phyloP scores from a whole-genome alignment of 2,888 invertebrate species.

The Mimas tiliae region DNA sequence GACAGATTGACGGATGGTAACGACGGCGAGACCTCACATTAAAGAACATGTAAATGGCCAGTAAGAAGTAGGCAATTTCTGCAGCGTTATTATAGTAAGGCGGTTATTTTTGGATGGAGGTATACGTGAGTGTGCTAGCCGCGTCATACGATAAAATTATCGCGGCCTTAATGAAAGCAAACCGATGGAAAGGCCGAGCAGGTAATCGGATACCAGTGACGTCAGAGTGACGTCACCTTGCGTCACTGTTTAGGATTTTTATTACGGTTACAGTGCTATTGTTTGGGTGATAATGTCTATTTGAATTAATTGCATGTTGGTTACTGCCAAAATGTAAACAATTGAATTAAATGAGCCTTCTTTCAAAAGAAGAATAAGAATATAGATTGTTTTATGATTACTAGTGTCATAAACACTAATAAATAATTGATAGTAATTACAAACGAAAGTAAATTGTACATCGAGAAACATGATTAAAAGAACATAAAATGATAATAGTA shows the following conservation, averaged over 20 bases:
- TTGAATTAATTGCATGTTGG: neutral
- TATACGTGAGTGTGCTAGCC: slow-evolving; percentile 51
- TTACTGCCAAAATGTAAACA: neutral
- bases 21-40: slow-evolving; percentile 8
- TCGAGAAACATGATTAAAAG: too few species aligned
- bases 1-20: neutral
- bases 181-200: slow-evolving; percentile 65
- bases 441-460: too few species aligned
- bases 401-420: too few species aligned
- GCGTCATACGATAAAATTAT: slow-evolving; percentile 82
- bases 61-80: slow-evolving; percentile 48
- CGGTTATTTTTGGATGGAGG: slow-evolving; percentile 69
- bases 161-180: slow-evolving; percentile 76
- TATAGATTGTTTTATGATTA: too few species aligned
- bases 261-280: slow-evolving; percentile 1
- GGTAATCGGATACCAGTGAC: slow-evolving; percentile 70
- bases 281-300: neutral
- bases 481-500: too few species aligned
- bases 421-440: too few species aligned
- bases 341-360: neutral
- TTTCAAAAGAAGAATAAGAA: too few species aligned
- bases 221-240: slow-evolving; percentile 27
- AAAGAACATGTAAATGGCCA: slow-evolving; percentile 28
- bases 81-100: slow-evolving; percentile 50
- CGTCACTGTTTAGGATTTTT: slow-evolving; percentile 26